Evolutionary conservation across 2,888 invertebrate species (phyloP), one percentile per base, ranked within the genome.

Genomic region (Mythimna loreyi): DNA sequence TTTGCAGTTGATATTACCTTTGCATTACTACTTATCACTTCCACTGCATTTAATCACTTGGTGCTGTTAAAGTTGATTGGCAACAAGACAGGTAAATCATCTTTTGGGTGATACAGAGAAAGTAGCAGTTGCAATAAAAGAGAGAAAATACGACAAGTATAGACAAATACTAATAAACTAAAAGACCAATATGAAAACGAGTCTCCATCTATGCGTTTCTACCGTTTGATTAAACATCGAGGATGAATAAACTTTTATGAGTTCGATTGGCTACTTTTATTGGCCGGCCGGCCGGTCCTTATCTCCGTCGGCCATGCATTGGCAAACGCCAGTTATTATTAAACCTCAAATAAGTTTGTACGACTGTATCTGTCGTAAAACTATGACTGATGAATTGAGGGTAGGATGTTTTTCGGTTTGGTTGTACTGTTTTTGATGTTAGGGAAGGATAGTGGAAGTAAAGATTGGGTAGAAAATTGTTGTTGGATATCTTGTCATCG

Each of bases 191-290:
- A 75, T 47, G 40, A 64, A 67, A 75, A 66, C 70, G 69, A 76
- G 67, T 76, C 67, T 50, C 50, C 53, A 72, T 75, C 59, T 64
- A 59, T 65, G 65, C 71, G 65, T 66, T 71, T 68, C 64, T 76
- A 74, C 74, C 64, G 50, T 75, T 67, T 71, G 79, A 81, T 79
- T 75, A 79, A 76, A 79, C 72, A 69, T 70, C 59, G 70, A 64
- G 43, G 56, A 70, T 71, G 59, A 80, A 82, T 83, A 82, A 82
- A 81, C 55, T 81, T 83, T 83, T 83, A 82, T 58, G 80, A 80
- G 71, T 71, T 23, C 64, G 61, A 67, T 71, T 80, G 75, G 58
- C 71, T 19, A 75, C 52, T 81, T 82, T 83, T 83, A 82, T 81
- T 83, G 70, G 72, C 62, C 52, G 75, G 60, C 53, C 66, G 59